Conservation (phyloP, 2,113 vertebrate species). For the Falcunculus frontatus region DNA sequence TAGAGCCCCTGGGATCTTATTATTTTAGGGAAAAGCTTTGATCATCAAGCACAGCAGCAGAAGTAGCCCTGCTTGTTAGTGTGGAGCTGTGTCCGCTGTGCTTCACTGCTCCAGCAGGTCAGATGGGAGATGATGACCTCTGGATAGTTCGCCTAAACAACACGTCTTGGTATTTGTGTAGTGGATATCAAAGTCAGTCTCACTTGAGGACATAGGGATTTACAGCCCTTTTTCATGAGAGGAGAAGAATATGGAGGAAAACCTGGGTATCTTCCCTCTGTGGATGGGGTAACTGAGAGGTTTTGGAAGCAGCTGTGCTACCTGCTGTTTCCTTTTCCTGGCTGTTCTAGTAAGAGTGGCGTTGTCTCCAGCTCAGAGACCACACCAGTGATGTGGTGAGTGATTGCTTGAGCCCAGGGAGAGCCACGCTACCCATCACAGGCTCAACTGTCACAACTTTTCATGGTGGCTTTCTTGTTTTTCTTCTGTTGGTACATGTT, state of each 20-base stretch:
- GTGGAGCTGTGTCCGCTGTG: neutral
- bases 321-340: neutral
- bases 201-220: neutral
- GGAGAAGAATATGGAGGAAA: neutral
- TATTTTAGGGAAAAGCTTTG: constrained; percentile 4
- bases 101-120: neutral
- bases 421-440: neutral
- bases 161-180: neutral
- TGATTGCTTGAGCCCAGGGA: neutral
- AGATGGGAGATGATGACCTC: neutral
- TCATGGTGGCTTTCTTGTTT: neutral
- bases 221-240: neutral
- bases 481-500: neutral
- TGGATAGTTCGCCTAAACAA: neutral
- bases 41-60: neutral
- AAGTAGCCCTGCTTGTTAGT: neutral
- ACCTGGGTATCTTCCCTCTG: neutral
- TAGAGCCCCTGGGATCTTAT: neutral
- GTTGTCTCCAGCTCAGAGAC: neutral
- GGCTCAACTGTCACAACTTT: neutral
- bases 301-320: neutral
- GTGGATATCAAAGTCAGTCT: neutral
- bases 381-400: neutral
- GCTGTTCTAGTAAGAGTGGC: neutral
- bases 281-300: neutral